These are phyloP conservation scores for Plagiodera versicolora DNA, from an alignment of 2,888 invertebrate genomes.

Conservation along the genomic window DNA sequence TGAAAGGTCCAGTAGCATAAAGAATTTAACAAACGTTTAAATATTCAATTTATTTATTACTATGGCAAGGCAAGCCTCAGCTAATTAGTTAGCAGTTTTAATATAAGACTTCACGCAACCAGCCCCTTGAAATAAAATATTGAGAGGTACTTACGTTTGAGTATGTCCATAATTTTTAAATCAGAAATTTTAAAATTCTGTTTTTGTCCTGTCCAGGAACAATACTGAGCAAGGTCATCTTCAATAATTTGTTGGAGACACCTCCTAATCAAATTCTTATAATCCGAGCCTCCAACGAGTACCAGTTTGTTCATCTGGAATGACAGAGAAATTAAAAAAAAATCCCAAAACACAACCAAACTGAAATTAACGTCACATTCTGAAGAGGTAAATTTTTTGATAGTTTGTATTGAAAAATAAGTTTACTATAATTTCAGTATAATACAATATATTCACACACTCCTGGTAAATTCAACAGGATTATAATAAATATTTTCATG, in stretches of 20 bases:
- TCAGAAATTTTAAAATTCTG: constrained; percentile 8
- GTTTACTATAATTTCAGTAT: not conserved
- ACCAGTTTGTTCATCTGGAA: constrained; percentile 1
- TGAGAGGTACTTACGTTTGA: constrained; percentile 6
- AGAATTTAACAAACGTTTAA: not conserved
- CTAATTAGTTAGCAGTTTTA: not conserved
- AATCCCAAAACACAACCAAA: not conserved
- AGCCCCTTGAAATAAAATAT: not conserved
- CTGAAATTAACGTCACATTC: not conserved
- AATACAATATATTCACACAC: not conserved
- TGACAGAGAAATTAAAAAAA: not conserved
- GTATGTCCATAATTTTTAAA: constrained; percentile 7
- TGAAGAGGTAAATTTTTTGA: not conserved
- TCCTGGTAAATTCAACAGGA: not conserved
- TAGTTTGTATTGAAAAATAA: not conserved
- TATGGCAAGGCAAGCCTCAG: not conserved
- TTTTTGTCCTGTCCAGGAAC: constrained; percentile 16
- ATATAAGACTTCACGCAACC: not conserved
- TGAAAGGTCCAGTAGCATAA: not conserved
- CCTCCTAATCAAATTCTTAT: constrained; percentile 11
- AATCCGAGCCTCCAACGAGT: constrained; percentile 11
- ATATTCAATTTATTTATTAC: constrained; percentile 1
- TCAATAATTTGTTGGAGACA: constrained; percentile 5
- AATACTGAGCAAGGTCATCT: constrained; percentile 2
- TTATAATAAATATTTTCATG: not conserved